Evolutionary conservation across 2,113 vertebrate species (phyloP), one percentile per base, ranked within the genome.

Genomic region (Sialia sialis): DNA sequence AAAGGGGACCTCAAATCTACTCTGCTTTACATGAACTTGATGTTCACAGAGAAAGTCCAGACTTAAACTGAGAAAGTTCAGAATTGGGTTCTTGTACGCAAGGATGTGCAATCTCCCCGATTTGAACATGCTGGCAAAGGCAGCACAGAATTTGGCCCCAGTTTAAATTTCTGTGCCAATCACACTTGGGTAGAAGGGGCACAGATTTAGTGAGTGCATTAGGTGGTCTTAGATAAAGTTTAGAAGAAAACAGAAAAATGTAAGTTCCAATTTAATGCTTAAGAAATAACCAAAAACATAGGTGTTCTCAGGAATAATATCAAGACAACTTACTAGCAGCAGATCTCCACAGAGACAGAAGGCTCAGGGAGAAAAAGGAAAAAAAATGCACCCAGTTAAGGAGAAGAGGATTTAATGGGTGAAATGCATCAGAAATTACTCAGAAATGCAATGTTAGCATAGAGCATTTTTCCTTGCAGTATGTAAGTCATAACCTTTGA

Each of bases 401-500:
- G 22, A 77, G 51, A 70, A 77, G 22, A 55, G 43, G 25, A 44
- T 49, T 93, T 84, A 7, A 32, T 3, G 2, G 22, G 32, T 48
- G 58, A 81, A 91, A 87, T 43, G 10, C 32, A 19, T 15, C 4
- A 3, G 38, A 77, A 87, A 49, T 38, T 1, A 69, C 60, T 77
- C 46, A 34, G 55, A 81, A 89, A 34, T 17, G 17, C 32, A 84
- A 0, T 46, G 22, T 13, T 20, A 48, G 1, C 1, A 16, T 5
- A 60, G 9, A 72, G 9, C 18, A 46, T 32, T 56, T 48, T 18
- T 59, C 25, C 29, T 46, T 55, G 10, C 19, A 60, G n/a, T 9
- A 19, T 5, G 6, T 2, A 49, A 39, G 67, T 46, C 8, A 6
- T 21, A 36, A 55, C 0, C 0, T 32, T 30, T 41, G 44, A 60